Percentiles rank a stretch among this genome's conserved stretches.
Evolutionary conservation across 2,797 vertebrate genomes (phyloP).

Genomic region (Centropyge bicolor): DNA sequence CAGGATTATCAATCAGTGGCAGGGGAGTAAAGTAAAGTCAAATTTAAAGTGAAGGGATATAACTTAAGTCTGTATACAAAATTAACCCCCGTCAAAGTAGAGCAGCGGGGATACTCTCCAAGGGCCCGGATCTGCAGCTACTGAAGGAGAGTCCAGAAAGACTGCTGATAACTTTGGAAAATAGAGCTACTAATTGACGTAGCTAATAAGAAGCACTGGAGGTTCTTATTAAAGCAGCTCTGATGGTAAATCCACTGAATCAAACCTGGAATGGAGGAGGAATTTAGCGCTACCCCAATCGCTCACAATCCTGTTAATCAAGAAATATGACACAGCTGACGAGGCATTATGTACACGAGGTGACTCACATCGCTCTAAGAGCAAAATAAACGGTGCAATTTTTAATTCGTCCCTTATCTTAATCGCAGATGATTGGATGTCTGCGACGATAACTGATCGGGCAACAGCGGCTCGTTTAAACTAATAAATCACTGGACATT

Average conservation of each 20-base stretch:
- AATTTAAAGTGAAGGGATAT: conserved; percentile 80
- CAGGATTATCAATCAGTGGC: conserved; percentile 83
- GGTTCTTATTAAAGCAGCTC: conserved; percentile 41
- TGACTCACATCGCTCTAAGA: conserved; percentile 58
- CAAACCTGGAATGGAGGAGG: conserved; percentile 24
- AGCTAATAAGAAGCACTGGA: conserved; percentile 51
- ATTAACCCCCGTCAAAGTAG: conserved; percentile 79
- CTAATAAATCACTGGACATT: conserved; percentile 67
- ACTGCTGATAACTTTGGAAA: conserved; percentile 69
- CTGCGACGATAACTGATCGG: conserved; percentile 68
- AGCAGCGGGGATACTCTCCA: conserved; percentile 63
- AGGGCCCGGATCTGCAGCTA: conserved; percentile 67
- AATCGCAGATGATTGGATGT: conserved; percentile 74
- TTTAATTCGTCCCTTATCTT: conserved; percentile 72
- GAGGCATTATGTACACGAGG: conserved; percentile 49
- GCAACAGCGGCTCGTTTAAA: conserved; percentile 52
- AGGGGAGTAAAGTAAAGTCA: conserved; percentile 76
- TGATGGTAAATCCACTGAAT: conserved; percentile 55
- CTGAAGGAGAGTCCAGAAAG: conserved; percentile 67
- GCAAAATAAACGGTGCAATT: conserved; percentile 55
- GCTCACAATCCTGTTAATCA: conserved; percentile 38
- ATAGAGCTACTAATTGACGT: conserved; percentile 71
- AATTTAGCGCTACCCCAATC: conserved; percentile 13
- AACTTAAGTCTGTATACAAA: conserved; percentile 80
- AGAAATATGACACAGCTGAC: conserved; percentile 51